Evolutionary conservation across 2,888 invertebrate species (phyloP).

Genomic region (Athetis lepigone): DNA sequence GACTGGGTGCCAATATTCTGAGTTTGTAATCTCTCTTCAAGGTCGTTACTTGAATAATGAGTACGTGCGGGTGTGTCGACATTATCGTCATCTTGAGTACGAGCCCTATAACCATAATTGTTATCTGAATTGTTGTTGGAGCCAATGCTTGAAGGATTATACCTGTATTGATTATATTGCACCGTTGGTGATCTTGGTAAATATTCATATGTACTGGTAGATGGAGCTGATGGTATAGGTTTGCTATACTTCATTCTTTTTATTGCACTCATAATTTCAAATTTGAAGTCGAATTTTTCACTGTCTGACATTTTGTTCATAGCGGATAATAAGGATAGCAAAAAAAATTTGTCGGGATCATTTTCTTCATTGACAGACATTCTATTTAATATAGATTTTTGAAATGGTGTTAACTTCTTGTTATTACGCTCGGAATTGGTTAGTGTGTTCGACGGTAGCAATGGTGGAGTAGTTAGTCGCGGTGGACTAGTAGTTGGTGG

Average conservation of each 20-base stretch:
- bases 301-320: conserved; percentile 34
- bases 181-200: conserved; percentile 32
- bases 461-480: conserved; percentile 23
- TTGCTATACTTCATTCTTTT: conserved; percentile 29
- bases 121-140: conserved; percentile 25
- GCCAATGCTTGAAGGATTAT: conserved; percentile 27
- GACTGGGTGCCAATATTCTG: conserved; percentile 29
- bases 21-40: conserved; percentile 30
- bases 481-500: conserved; percentile 41
- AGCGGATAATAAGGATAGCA: conserved; percentile 33
- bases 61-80: conserved; percentile 26
- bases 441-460: conserved; percentile 29
- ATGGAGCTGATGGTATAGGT: conserved; percentile 31
- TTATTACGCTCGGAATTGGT: conserved; percentile 25
- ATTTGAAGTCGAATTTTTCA: conserved; percentile 32
- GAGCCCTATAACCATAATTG: conserved; percentile 17
- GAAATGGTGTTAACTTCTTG: conserved; percentile 40
- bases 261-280: conserved; percentile 32
- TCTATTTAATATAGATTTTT: conserved; percentile 43
- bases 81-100: conserved; percentile 22
- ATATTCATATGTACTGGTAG: conserved; percentile 36
- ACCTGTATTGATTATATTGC: conserved; percentile 30
- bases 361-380: conserved; percentile 41
- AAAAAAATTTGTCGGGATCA: conserved; percentile 40
- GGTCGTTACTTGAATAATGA: conserved; percentile 27